These are phyloP conservation scores for Enteromius paludinosus DNA, from an alignment of 2,797 vertebrate genomes.

Conservation along the genomic window DNA sequence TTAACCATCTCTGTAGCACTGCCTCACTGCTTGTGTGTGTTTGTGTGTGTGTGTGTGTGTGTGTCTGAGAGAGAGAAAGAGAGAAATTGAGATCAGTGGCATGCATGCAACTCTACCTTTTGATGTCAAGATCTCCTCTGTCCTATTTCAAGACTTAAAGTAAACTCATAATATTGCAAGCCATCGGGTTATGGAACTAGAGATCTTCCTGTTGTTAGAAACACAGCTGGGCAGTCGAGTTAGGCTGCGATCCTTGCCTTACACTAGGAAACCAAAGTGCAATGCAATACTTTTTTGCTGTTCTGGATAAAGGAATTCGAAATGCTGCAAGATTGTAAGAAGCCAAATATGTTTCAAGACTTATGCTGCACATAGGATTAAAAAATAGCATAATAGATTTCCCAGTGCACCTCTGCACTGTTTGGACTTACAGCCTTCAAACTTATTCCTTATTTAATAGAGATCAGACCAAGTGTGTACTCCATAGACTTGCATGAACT, in stretches of 20 bases:
- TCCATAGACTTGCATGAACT: constrained; percentile 45
- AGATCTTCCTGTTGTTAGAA: constrained; percentile 33
- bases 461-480: constrained; percentile 45
- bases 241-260: constrained; percentile 28
- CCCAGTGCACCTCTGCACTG: constrained; percentile 64
- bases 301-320: constrained; percentile 15
- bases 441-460: constrained; percentile 57
- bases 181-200: constrained; percentile 30
- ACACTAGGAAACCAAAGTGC: constrained; percentile 21
- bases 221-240: constrained; percentile 40
- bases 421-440: constrained; percentile 46
- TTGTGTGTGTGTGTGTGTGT: constrained; percentile 36
- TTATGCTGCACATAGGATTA: constrained; percentile 46
- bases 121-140: constrained; percentile 25
- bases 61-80: constrained; percentile 40
- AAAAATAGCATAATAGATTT: constrained; percentile 33
- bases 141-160: constrained; percentile 17
- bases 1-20: constrained; percentile 36
- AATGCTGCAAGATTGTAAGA: constrained; percentile 40
- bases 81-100: constrained; percentile 37
- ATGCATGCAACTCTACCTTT: constrained; percentile 42
- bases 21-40: constrained; percentile 50
- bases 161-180: not conserved
- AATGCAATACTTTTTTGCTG: constrained; percentile 12
- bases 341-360: constrained; percentile 19